phyloP scores from a whole-genome alignment of 1,140 invertebrate species.

The Ectropis grisescens region DNA sequence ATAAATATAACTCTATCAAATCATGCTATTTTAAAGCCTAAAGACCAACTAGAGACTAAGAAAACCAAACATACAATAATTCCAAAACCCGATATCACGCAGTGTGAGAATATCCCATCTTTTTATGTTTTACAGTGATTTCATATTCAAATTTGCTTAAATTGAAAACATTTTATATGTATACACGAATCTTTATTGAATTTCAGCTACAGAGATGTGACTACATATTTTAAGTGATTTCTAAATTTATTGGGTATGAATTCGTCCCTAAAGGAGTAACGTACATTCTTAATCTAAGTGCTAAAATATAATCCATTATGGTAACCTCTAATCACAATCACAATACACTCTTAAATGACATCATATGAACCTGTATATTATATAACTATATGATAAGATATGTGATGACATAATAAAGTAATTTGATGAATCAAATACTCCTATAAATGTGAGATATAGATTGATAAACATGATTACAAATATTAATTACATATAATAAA shows the following conservation, averaged over 20 bases:
- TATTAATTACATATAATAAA: too few relatives aligned
- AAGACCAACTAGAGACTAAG: slow-evolving; percentile 58
- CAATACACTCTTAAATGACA: too few relatives aligned
- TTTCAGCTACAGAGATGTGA: slow-evolving; percentile 32
- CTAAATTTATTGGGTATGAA: slow-evolving; percentile 66
- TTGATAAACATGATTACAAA: too few relatives aligned
- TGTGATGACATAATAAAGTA: too few relatives aligned
- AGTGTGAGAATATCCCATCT: slow-evolving; percentile 48
- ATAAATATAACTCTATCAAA: slow-evolving; percentile 2
- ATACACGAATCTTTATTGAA: slow-evolving; percentile 34
- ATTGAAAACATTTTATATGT: slow-evolving; percentile 44
- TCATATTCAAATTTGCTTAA: slow-evolving; percentile 54
- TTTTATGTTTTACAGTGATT: slow-evolving; percentile 37
- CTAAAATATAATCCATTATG: background rate
- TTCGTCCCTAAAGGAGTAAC: slow-evolving; percentile 34
- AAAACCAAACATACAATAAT: slow-evolving; percentile 12
- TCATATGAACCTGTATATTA: too few relatives aligned
- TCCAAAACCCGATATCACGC: slow-evolving; percentile 19
- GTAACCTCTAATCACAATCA: too few relatives aligned
- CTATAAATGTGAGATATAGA: too few relatives aligned
- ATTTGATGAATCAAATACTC: too few relatives aligned
- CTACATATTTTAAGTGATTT: slow-evolving; percentile 31
- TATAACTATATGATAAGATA: too few relatives aligned
- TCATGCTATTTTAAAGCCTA: slow-evolving; percentile 48
- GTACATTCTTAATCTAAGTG: slow-evolving; percentile 17